Percentiles rank a stretch among this genome's conserved stretches.
phyloP scores from a whole-genome alignment of 2,888 invertebrate species.

The Dryadula phaetusa region DNA sequence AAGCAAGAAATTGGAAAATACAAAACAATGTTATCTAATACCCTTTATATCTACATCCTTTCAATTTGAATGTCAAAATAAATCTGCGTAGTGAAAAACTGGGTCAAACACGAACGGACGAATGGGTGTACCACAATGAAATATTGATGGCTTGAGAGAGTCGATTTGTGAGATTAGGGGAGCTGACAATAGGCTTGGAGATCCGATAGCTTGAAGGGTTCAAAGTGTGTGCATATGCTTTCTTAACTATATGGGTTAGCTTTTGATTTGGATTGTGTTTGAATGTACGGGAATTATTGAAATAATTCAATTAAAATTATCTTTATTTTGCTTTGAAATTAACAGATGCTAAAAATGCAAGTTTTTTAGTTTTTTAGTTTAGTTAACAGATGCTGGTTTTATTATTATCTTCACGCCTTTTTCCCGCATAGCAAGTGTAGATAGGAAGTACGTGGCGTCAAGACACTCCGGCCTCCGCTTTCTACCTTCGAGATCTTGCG shows the following conservation, averaged over 20 bases:
- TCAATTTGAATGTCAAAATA: conserved; percentile 37
- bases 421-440: too few species aligned
- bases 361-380: too few species aligned
- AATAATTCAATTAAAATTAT: too few species aligned
- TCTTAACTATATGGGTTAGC: conserved; percentile 9
- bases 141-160: conserved; percentile 44
- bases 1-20: conserved; percentile 4
- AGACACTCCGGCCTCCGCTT: too few species aligned
- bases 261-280: background rate
- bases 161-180: conserved; percentile 43
- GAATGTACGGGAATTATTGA: background rate
- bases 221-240: conserved; percentile 13
- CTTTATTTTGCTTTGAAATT: too few species aligned
- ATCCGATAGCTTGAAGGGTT: conserved; percentile 30
- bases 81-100: conserved; percentile 38
- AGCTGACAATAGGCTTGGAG: conserved; percentile 28
- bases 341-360: too few species aligned
- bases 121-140: conserved; percentile 41
- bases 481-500: too few species aligned
- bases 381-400: too few species aligned
- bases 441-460: too few species aligned
- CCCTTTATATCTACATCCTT: conserved; percentile 16
- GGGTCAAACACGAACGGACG: conserved; percentile 42
- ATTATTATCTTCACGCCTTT: too few species aligned
- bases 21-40: conserved; percentile 17